phyloP scores from a whole-genome alignment of 37 sponge, comb jelly and placozoan species.

The Ianthella basta region DNA sequence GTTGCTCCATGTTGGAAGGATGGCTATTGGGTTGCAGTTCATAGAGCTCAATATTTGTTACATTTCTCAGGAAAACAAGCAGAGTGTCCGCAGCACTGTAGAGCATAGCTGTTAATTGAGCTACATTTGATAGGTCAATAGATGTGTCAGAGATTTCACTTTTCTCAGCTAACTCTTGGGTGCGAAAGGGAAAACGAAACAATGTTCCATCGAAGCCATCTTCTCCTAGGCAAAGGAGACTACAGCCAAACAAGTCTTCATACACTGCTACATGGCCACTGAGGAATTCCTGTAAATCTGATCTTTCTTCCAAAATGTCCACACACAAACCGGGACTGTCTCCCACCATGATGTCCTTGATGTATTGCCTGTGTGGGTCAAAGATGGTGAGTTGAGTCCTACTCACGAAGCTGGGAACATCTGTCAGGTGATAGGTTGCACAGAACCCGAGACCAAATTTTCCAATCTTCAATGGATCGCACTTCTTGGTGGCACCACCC shows the following conservation, averaged over 20 bases:
- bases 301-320: neutral
- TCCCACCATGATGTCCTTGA: slow-evolving; percentile 5
- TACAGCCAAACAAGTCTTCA: slow-evolving; percentile 74
- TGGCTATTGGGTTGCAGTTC: slow-evolving; percentile 8
- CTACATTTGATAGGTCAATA: slow-evolving; percentile 20
- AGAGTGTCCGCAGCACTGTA: slow-evolving; percentile 30
- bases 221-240: slow-evolving; percentile 25
- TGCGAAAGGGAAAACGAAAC: slow-evolving; percentile 81
- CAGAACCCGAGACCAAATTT: slow-evolving; percentile 89
- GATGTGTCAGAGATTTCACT: slow-evolving; percentile 57
- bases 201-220: slow-evolving; percentile 59
- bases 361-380: slow-evolving; percentile 72
- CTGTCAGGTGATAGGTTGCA: slow-evolving; percentile 77
- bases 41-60: slow-evolving; percentile 45
- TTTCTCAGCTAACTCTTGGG: neutral
- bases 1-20: neutral
- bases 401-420: slow-evolving; percentile 88
- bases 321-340: slow-evolving; percentile 70
- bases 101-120: slow-evolving; percentile 24
- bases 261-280: slow-evolving; percentile 73
- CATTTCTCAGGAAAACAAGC: slow-evolving; percentile 62
- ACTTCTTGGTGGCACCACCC: slow-evolving; percentile 73
- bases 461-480: slow-evolving; percentile 73
- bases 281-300: slow-evolving; percentile 4
- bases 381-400: slow-evolving; percentile 73